Evolutionary conservation across 2,888 invertebrate genomes (phyloP).

Genomic region (Myopa testacea): DNA sequence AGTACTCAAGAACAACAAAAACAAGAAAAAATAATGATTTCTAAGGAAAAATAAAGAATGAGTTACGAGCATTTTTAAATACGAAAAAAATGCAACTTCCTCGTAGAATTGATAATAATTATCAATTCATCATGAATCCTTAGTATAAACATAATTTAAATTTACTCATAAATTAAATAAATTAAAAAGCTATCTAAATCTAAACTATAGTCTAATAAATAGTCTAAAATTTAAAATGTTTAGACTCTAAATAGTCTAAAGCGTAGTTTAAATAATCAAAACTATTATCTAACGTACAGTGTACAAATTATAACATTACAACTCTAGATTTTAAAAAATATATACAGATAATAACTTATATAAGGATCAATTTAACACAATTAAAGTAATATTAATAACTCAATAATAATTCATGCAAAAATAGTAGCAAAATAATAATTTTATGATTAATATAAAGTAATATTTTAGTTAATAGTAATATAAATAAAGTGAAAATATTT

Average conservation of each 20-base stretch:
- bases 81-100: no score
- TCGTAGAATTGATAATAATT: no score
- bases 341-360: not conserved
- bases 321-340: not conserved
- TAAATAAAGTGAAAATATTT: no score
- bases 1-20: no score
- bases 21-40: not conserved
- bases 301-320: not conserved
- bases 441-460: no score
- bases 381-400: not conserved
- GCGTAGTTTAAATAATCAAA: not conserved
- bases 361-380: not conserved
- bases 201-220: not conserved
- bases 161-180: not conserved
- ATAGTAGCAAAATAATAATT: not conserved
- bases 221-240: not conserved
- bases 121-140: no score
- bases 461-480: no score
- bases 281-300: not conserved
- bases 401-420: not conserved
- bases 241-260: no score
- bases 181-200: not conserved
- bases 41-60: not conserved
- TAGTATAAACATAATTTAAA: not conserved
- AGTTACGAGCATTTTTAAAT: no score